Evolutionary conservation across 2,113 vertebrate genomes (phyloP), one percentile per base, ranked within the genome.

Genomic region (Petrocephalus microphthalmus): DNA sequence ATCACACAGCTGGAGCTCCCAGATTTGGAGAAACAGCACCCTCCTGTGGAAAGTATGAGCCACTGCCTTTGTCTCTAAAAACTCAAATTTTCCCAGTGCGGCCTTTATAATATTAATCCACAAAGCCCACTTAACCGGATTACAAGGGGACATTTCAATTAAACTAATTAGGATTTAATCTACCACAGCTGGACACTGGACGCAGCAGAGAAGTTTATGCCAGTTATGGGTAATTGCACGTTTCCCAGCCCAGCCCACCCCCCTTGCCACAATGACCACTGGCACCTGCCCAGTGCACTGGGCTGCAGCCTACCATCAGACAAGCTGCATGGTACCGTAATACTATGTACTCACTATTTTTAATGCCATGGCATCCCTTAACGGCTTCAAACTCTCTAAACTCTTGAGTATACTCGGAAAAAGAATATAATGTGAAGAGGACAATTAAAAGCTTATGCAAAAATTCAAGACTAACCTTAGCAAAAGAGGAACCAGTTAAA

Each of bases 31-130:
- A 89, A 88, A 81, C 42, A 20, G 33, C 5, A 87, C 91, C 93
- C 91, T 91, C 93, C 91, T 92, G 92, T 94, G 93, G 92, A 91
- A 92, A 90, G 91, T 91, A 94, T 94, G 88, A 60, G 57, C 45
- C 45, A 89, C 54, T 85, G 53, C 29, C 88, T 71, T 45, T 19
- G 20, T 19, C 56, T 84, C 52, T 25, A 11, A 17, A 45, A 67
- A 17, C 19, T 42, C 19, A 25, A 42, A 25, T 8, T 33, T 19
- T 33, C n/a, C 22, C 56, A 42, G 86, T 7, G 42, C 4, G 7
- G 37, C 20, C 42, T n/a, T 53, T 25, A 22, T 45, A 90, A 57
- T 42, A 67, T 37, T 88, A 82, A 87, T 90, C 5, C 89, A 91
- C 90, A 83, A 88, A 90, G 49, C 89, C 90, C 89, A 89, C 82